phyloP scores from a whole-genome alignment of 2,888 invertebrate genomes.

The Terebella lapidaria region DNA sequence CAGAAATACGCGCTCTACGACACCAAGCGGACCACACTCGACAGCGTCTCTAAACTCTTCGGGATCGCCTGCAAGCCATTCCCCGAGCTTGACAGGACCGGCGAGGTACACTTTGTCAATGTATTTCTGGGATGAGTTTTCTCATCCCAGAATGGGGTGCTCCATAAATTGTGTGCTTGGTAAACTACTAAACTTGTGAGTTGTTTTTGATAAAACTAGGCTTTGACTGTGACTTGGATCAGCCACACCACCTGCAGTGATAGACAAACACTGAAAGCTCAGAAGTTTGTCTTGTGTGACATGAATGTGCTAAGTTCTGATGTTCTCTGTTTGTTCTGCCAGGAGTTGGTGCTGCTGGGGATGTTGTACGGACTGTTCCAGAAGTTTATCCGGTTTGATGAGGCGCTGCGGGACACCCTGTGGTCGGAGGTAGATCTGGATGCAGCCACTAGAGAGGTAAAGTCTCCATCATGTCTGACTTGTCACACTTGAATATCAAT shows the following conservation, averaged over 20 bases:
- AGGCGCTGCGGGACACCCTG: slow-evolving; percentile 46
- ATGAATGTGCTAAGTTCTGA: too few species aligned
- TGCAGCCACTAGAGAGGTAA: slow-evolving; percentile 43
- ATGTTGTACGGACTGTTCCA: slow-evolving; percentile 53
- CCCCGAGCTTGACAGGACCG: slow-evolving; percentile 52
- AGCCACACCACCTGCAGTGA: too few species aligned
- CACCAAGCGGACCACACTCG: slow-evolving; percentile 48
- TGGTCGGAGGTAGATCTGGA: slow-evolving; percentile 53
- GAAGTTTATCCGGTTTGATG: slow-evolving; percentile 51
- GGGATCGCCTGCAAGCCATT: slow-evolving; percentile 51
- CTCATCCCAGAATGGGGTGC: too few species aligned
- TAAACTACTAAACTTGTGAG: too few species aligned
- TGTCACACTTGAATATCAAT: too few species aligned
- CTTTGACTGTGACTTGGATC: too few species aligned
- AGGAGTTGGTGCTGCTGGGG: slow-evolving; percentile 50
- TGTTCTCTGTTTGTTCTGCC: too few species aligned
- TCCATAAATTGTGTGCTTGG: too few species aligned
- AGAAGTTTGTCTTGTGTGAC: too few species aligned
- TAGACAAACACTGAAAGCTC: too few species aligned
- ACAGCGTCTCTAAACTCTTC: slow-evolving; percentile 53
- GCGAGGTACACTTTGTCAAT: slow-evolving; percentile 46
- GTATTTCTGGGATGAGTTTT: too few species aligned
- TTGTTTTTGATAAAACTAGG: too few species aligned
- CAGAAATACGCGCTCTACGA: slow-evolving; percentile 46
- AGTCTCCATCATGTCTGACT: neutral